Evolutionary conservation across 92 coral and sea anemone genomes (phyloP), one percentile per base, ranked within the genome.

Genomic region (Palythoa caribaeorum): DNA sequence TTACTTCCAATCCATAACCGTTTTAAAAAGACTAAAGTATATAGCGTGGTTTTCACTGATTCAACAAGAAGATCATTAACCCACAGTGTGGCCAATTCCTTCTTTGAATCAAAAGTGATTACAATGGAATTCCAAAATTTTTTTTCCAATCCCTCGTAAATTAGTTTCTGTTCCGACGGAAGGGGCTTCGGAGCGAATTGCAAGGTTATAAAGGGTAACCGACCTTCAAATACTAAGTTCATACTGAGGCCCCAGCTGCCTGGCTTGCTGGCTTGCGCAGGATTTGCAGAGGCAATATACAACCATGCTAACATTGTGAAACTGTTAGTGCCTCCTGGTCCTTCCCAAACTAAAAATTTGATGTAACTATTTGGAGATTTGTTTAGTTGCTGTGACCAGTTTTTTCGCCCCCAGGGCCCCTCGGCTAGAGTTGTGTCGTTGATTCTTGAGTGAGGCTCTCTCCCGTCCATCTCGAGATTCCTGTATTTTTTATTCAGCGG

Each of bases 321-420:
- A 17, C 6, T 28, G 21, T 78, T 78, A 5, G 6, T 8, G 3
- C 6, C 17, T 6, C 6, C 17, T 6, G 37, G 11, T 7, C 7
- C 14, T 19, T 78, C 70, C 19, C 3, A 14, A 1, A 78, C 71
- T 0, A 48, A 44, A 57, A 78, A 57, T 13, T 57, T 16, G 3
- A 78, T 21, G 9, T 55, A 57, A 35, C 83, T 78, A 2, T 37
- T 57, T 4, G 69, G 21, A 78, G 66, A 17, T 12, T 37, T 44
- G 3, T 1, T 12, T 1, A 78, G 1, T 11, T 36, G 50, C 9
- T 53, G 83, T 7, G 83, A 66, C 71, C 83, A 78, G 14, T 37
- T 28, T 48, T 78, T 57, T 78, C 83, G 71, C 6, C 71, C 52
- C 83, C 83, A 78, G 52, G 83, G 71, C 1, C 83, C 83, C 71